A percentile compares a stretch with the other conserved stretches of the same genome.
Evolutionary conservation across 2,888 invertebrate species (phyloP).

Genomic region (Agonopterix arenella): DNA sequence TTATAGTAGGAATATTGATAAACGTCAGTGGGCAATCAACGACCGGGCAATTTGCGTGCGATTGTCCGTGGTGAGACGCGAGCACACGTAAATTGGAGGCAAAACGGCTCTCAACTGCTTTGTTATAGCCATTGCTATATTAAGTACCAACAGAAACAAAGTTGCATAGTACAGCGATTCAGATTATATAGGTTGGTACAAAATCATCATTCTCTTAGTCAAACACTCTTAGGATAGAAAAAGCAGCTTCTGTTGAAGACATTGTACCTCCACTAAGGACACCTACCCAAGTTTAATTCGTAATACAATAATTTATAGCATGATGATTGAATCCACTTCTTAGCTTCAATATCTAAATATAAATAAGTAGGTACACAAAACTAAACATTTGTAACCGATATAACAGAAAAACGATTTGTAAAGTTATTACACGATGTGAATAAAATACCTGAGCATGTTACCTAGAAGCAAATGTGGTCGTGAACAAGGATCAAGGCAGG

Average conservation of each 20-base stretch:
- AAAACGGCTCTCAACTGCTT: constrained; percentile 10
- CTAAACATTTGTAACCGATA: too few relatives aligned
- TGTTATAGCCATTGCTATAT: constrained; percentile 1
- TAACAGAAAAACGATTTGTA: too few relatives aligned
- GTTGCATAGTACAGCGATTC: too few relatives aligned
- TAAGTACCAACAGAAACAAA: neutral
- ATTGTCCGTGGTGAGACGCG: constrained; percentile 67
- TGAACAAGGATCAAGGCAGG: constrained; percentile 34
- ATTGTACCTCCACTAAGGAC: too few relatives aligned
- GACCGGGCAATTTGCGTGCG: constrained; percentile 64
- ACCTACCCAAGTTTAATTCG: too few relatives aligned
- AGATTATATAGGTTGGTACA: too few relatives aligned
- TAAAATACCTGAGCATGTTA: too few relatives aligned
- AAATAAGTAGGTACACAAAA: neutral
- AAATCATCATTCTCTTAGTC: too few relatives aligned
- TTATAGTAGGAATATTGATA: constrained; percentile 56
- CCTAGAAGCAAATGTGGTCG: constrained; percentile 24
- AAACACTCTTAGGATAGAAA: too few relatives aligned
- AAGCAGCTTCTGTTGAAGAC: too few relatives aligned
- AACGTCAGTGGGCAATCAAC: constrained; percentile 65
- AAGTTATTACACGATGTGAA: neutral
- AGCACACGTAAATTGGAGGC: constrained; percentile 59
- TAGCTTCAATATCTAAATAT: neutral
- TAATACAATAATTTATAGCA: too few relatives aligned
- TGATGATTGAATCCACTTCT: neutral